These are phyloP conservation scores for Tubulanus polymorphus DNA, from an alignment of 2,888 invertebrate species.

Conservation along the genomic window DNA sequence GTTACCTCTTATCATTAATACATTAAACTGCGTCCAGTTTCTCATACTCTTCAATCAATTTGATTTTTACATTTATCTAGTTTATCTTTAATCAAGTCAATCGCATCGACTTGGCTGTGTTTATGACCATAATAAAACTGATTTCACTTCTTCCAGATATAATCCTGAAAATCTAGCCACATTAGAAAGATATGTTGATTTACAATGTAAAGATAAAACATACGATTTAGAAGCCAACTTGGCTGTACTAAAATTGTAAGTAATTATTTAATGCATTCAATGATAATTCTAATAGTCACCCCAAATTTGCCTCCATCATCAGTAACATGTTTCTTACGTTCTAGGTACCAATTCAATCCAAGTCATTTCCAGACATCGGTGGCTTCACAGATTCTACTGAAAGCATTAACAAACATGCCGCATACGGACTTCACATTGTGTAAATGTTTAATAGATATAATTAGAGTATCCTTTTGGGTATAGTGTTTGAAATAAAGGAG, in stretches of 20 bases:
- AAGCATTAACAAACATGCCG: slow-evolving; percentile 93
- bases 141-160: slow-evolving; percentile 64
- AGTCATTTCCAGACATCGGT: slow-evolving; percentile 69
- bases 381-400: slow-evolving; percentile 84
- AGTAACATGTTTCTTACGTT: slow-evolving; percentile 11
- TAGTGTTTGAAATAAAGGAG: neutral
- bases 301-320: neutral
- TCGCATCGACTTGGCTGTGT: too few relatives aligned
- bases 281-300: neutral
- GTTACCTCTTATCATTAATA: too few relatives aligned
- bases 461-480: slow-evolving; percentile 49
- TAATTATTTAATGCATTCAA: slow-evolving; percentile 8
- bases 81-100: too few relatives aligned
- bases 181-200: slow-evolving; percentile 86
- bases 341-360: slow-evolving; percentile 87
- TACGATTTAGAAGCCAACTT: slow-evolving; percentile 97
- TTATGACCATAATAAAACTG: too few relatives aligned
- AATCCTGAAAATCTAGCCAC: slow-evolving; percentile 91
- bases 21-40: too few relatives aligned
- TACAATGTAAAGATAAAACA: slow-evolving; percentile 86
- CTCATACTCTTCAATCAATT: neutral
- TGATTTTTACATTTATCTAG: neutral
- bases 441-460: slow-evolving; percentile 87
- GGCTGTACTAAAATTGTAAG: slow-evolving; percentile 81
- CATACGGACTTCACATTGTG: slow-evolving; percentile 97